These are phyloP conservation scores for Hylaeus volcanicus DNA, from an alignment of 1,140 invertebrate species.

Conservation along the genomic window DNA sequence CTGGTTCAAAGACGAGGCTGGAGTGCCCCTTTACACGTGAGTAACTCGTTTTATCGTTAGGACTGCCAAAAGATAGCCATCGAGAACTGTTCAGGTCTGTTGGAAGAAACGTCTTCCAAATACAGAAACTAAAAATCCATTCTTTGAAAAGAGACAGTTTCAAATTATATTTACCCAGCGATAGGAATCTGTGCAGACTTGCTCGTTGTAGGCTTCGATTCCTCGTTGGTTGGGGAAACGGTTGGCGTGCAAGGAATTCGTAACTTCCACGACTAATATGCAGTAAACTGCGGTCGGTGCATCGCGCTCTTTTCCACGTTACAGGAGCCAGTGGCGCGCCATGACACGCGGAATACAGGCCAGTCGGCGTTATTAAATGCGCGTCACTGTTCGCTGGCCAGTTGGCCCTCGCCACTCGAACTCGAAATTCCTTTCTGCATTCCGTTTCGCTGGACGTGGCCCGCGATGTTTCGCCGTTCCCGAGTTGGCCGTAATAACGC, in stretches of 20 bases:
- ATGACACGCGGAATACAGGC: slow-evolving; percentile 7
- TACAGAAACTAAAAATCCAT: too few relatives aligned
- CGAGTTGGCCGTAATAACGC: slow-evolving; percentile 44
- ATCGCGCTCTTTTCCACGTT: slow-evolving; percentile 36
- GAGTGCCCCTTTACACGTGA: slow-evolving; percentile 93
- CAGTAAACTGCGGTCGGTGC: slow-evolving; percentile 42
- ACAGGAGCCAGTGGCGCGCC: slow-evolving; percentile 9
- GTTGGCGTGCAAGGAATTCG: slow-evolving; percentile 37
- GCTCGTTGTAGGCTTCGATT: too few relatives aligned
- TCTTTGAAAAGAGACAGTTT: too few relatives aligned
- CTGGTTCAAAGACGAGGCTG: slow-evolving; percentile 93
- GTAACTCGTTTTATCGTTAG: slow-evolving; percentile 55
- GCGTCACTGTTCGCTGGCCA: slow-evolving; percentile 50
- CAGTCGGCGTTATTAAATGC: slow-evolving; percentile 66
- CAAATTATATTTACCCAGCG: too few relatives aligned
- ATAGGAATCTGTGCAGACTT: slow-evolving; percentile 4
- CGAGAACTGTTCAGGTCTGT: too few relatives aligned
- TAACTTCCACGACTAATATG: slow-evolving; percentile 56
- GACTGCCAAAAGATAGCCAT: too few relatives aligned
- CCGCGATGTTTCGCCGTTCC: slow-evolving; percentile 8
- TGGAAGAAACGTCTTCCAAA: too few relatives aligned
- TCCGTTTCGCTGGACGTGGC: slow-evolving; percentile 27
- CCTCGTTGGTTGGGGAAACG: slow-evolving; percentile 17
- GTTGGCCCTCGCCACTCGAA: slow-evolving; percentile 30
- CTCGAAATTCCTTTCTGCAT: slow-evolving; percentile 59